These are phyloP conservation scores for Stercorarius parasiticus DNA, from an alignment of 2,113 vertebrate genomes.

Conservation along the genomic window DNA sequence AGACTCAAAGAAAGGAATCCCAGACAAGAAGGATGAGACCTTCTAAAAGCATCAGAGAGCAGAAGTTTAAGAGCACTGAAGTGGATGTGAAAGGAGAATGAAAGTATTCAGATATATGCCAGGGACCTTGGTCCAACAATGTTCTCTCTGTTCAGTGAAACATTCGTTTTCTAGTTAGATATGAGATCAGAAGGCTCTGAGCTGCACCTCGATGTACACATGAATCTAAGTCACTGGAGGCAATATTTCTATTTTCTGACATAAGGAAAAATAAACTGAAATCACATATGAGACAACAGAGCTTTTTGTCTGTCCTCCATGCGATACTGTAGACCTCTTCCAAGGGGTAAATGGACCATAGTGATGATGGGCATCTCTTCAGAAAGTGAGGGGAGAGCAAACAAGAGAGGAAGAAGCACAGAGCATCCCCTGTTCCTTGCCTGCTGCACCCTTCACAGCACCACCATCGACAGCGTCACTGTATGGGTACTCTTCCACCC, in stretches of 20 bases:
- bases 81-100: neutral
- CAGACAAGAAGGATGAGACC: neutral
- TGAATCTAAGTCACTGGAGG: neutral
- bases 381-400: neutral
- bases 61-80: neutral
- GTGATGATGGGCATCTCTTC: neutral
- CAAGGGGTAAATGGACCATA: neutral
- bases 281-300: rapidly evolving
- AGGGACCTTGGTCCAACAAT: neutral
- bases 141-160: neutral
- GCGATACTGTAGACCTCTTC: neutral
- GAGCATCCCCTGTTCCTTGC: neutral
- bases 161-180: neutral
- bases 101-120: neutral
- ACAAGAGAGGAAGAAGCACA: neutral
- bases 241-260: neutral
- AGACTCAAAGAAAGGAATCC: neutral
- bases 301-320: neutral
- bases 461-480: neutral
- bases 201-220: neutral
- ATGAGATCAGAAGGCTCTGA: neutral
- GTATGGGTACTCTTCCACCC: neutral
- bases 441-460: neutral
- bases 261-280: neutral
- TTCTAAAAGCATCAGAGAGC: neutral